Evolutionary conservation across 2,888 invertebrate genomes (phyloP).

Genomic region (Candidula unifasciata): DNA sequence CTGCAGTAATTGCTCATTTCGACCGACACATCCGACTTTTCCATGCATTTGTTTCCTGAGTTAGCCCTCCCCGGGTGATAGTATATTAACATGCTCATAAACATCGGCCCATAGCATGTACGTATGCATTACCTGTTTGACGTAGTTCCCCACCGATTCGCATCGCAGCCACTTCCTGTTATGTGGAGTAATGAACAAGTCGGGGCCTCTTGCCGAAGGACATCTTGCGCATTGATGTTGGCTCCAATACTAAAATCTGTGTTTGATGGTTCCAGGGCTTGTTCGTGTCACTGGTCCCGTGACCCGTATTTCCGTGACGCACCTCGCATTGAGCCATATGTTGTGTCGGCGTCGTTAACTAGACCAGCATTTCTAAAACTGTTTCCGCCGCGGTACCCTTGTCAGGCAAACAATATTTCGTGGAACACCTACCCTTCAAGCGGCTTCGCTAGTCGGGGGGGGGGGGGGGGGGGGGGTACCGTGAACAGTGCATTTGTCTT

Average conservation of each 20-base stretch:
- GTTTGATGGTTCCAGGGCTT: neutral
- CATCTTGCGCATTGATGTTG: neutral
- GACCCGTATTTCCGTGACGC: neutral
- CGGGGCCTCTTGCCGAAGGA: neutral
- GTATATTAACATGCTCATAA: neutral
- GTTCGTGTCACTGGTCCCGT: neutral
- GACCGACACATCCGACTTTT: too few species aligned
- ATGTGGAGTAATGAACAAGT: neutral
- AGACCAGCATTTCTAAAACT: too few species aligned
- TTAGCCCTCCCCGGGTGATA: too few species aligned
- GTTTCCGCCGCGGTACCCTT: too few species aligned
- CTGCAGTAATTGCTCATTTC: too few species aligned
- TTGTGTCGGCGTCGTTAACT: too few species aligned
- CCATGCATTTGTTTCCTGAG: too few species aligned
- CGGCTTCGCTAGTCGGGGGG: too few species aligned
- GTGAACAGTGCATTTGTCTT: too few species aligned
- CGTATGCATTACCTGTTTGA: slow-evolving; percentile 7
- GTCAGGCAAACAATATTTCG: too few species aligned
- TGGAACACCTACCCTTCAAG: too few species aligned
- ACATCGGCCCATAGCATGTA: neutral
- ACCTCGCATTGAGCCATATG: neutral
- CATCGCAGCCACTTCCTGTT: slow-evolving; percentile 22
- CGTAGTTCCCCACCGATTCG: neutral
- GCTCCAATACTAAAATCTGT: neutral
- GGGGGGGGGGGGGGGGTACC: too few species aligned